Percentiles rank a stretch among this genome's conserved stretches.
Evolutionary conservation across 2,888 invertebrate genomes (phyloP).

Genomic region (Cantharis lateralis): DNA sequence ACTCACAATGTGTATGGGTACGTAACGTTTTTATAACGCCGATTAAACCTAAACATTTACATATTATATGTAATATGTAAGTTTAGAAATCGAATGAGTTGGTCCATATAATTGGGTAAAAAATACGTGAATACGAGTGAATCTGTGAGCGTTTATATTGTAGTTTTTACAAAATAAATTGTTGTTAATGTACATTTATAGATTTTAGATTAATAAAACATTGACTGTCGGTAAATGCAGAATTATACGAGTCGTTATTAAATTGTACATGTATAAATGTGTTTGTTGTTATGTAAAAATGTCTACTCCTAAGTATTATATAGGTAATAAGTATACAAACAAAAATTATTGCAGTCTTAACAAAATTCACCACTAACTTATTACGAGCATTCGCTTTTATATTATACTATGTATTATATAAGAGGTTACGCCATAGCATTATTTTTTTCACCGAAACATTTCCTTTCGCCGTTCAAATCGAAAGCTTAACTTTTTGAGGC

Average conservation of each 20-base stretch:
- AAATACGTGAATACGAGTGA: slow-evolving; percentile 16
- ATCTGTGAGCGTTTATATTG: slow-evolving; percentile 37
- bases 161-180: slow-evolving; percentile 33
- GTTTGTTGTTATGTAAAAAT: slow-evolving; percentile 30
- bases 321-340: neutral
- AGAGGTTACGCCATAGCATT: no score
- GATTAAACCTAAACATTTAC: slow-evolving; percentile 10
- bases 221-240: slow-evolving; percentile 46
- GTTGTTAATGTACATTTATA: slow-evolving; percentile 32
- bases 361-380: neutral
- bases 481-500: neutral
- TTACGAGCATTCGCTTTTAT: neutral
- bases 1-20: slow-evolving; percentile 16
- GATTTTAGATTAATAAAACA: slow-evolving; percentile 34
- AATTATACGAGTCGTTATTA: slow-evolving; percentile 45
- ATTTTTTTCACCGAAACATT: no score
- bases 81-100: slow-evolving; percentile 17
- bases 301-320: slow-evolving; percentile 25
- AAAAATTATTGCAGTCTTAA: slow-evolving; percentile 30
- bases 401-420: no score
- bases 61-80: neutral
- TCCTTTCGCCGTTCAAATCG: neutral
- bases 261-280: slow-evolving; percentile 41
- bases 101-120: slow-evolving; percentile 7
- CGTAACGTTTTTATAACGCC: slow-evolving; percentile 21